Evolutionary conservation across 2,888 invertebrate species (phyloP).

Genomic region (Torymus texanus): DNA sequence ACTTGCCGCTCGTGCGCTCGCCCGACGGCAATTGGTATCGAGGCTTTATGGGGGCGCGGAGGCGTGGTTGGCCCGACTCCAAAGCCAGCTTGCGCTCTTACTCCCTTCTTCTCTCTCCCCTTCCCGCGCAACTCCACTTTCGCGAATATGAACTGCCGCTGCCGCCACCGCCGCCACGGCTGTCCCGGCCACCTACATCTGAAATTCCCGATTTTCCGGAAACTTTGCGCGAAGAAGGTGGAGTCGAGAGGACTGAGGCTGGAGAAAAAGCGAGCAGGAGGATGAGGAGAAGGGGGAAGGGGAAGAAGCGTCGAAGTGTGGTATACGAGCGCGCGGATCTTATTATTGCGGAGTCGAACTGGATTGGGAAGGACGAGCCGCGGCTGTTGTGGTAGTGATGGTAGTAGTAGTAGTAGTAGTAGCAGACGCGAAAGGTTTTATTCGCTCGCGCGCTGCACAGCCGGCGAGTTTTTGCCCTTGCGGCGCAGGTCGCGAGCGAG

Average conservation of each 20-base stretch:
- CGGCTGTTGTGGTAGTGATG: neutral
- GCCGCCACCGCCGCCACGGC: neutral
- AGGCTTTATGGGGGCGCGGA: conserved; percentile 63
- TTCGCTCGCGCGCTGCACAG: too few relatives aligned
- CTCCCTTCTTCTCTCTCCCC: too few relatives aligned
- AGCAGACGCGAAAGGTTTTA: too few relatives aligned
- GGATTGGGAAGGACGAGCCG: neutral
- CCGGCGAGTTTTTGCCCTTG: too few relatives aligned
- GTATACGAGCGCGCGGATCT: neutral
- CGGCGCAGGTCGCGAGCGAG: too few relatives aligned
- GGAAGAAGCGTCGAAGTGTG: neutral
- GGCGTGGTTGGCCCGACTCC: conserved; percentile 70
- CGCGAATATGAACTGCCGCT: conserved; percentile 31
- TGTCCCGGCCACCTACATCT: conserved; percentile 55
- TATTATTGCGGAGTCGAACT: conserved; percentile 30
- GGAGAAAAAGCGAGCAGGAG: conserved; percentile 4
- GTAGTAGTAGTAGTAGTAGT: too few relatives aligned
- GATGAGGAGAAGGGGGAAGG: neutral
- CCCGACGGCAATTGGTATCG: conserved; percentile 62
- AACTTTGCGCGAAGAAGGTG: conserved; percentile 52
- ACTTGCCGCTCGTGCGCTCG: conserved; percentile 58
- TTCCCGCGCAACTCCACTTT: conserved; percentile 43
- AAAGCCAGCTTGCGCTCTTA: conserved; percentile 51
- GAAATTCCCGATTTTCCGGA: conserved; percentile 57
- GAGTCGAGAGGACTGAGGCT: too few relatives aligned